Conservation (phyloP, 2,888 invertebrate species). For the Tipula helvola region DNA sequence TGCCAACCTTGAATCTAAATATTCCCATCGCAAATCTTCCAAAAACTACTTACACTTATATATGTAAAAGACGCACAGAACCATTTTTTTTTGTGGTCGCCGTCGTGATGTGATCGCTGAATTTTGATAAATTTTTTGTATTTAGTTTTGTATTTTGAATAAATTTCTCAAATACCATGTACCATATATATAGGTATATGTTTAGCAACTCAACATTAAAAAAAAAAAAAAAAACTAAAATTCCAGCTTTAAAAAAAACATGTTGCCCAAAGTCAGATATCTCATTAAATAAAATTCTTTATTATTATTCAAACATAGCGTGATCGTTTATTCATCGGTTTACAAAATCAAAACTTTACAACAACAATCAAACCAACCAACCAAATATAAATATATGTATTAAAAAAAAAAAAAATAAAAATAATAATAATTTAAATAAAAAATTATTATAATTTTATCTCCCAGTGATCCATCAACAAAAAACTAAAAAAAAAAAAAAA, state of each 20-base stretch:
- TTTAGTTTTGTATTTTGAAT: neutral
- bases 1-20: neutral
- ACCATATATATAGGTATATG: neutral
- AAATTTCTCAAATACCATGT: slow-evolving; percentile 8
- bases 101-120: slow-evolving; percentile 9
- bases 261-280: slow-evolving; percentile 10
- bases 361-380: neutral
- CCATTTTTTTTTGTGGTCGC: neutral
- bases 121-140: slow-evolving; percentile 6
- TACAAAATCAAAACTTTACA: slow-evolving; percentile 8
- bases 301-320: slow-evolving; percentile 11
- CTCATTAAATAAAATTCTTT: slow-evolving; percentile 10
- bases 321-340: slow-evolving; percentile 11
- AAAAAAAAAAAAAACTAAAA: neutral
- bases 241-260: neutral
- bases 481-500: neutral
- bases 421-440: slow-evolving; percentile 8
- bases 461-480: slow-evolving; percentile 10
- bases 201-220: slow-evolving; percentile 7
- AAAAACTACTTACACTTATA: neutral
- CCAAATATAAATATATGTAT: neutral
- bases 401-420: neutral
- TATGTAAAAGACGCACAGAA: neutral
- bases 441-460: slow-evolving; percentile 11
- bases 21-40: neutral